These are phyloP conservation scores for Meloidogyne exigua DNA, from an alignment of 1,140 invertebrate genomes.

Conservation along the genomic window DNA sequence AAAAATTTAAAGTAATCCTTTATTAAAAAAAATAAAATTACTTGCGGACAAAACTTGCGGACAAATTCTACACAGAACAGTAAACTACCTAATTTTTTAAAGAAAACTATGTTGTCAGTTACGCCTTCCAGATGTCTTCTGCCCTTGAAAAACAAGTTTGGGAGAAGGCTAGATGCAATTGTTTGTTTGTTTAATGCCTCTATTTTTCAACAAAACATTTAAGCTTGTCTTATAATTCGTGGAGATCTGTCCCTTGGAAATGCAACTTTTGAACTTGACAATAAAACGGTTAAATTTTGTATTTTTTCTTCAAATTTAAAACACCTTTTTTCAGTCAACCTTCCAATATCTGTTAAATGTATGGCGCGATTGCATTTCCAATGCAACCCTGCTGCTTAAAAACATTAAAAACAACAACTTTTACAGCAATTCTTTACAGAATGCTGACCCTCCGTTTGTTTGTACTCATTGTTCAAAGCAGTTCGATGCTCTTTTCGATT, in stretches of 20 bases:
- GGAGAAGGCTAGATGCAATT: slow-evolving; percentile 52
- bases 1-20: too few relatives aligned
- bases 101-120: slow-evolving; percentile 27
- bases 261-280: slow-evolving; percentile 30
- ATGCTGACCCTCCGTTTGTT: slow-evolving; percentile 34
- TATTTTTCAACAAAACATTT: slow-evolving; percentile 1
- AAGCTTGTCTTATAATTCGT: slow-evolving; percentile 50
- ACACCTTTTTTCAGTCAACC: not conserved
- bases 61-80: too few relatives aligned
- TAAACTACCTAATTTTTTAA: too few relatives aligned
- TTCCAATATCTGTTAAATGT: slow-evolving; percentile 34
- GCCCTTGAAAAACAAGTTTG: slow-evolving; percentile 45
- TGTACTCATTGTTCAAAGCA: slow-evolving; percentile 40
- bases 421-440: not conserved
- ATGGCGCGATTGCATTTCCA: slow-evolving; percentile 52
- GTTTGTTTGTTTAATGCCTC: slow-evolving; percentile 23
- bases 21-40: too few relatives aligned
- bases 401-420: not conserved
- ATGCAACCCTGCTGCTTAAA: slow-evolving; percentile 18
- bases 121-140: not conserved
- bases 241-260: slow-evolving; percentile 46
- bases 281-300: slow-evolving; percentile 40
- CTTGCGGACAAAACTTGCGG: too few relatives aligned
- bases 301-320: not conserved
- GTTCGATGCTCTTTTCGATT: slow-evolving; percentile 51